phyloP scores from a whole-genome alignment of 2,113 vertebrate species.

The Chaenocephalus aceratus region DNA sequence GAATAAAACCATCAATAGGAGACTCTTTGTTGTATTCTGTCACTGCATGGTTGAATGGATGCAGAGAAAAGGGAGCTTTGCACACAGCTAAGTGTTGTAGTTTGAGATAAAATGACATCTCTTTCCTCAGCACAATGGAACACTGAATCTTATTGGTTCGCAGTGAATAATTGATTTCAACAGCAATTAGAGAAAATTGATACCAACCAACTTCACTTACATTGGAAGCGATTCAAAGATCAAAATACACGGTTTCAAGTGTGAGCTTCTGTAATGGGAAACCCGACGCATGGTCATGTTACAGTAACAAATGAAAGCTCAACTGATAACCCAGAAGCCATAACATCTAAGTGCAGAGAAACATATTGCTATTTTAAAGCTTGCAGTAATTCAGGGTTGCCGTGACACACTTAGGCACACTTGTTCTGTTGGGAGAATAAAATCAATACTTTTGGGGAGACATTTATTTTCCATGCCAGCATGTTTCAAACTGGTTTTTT shows the following conservation, averaged over 20 bases:
- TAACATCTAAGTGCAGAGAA: neutral
- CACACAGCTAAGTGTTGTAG: conserved; percentile 14
- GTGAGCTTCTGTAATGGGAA: conserved; percentile 29
- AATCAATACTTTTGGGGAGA: neutral
- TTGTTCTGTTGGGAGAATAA: neutral
- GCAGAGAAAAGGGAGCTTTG: conserved; percentile 5
- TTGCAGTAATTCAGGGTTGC: neutral
- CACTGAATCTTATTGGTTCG: conserved; percentile 43
- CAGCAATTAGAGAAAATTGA: conserved; percentile 52
- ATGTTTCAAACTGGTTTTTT: neutral
- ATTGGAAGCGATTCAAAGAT: conserved; percentile 54
- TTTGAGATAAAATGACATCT: conserved; percentile 43
- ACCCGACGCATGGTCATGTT: conserved; percentile 49
- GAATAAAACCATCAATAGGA: neutral
- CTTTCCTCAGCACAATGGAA: conserved; percentile 27
- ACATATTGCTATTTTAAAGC: neutral
- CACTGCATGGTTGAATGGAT: neutral
- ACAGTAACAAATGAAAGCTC: conserved; percentile 34
- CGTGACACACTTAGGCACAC: neutral
- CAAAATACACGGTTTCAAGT: conserved; percentile 56
- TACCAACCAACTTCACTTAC: conserved; percentile 54
- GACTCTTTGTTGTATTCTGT: neutral
- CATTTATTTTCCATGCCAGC: neutral
- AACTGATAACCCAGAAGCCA: neutral
- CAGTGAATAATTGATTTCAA: conserved; percentile 75